These are phyloP conservation scores for Acomys russatus DNA, from an alignment of 2,797 vertebrate species.

Conservation along the genomic window DNA sequence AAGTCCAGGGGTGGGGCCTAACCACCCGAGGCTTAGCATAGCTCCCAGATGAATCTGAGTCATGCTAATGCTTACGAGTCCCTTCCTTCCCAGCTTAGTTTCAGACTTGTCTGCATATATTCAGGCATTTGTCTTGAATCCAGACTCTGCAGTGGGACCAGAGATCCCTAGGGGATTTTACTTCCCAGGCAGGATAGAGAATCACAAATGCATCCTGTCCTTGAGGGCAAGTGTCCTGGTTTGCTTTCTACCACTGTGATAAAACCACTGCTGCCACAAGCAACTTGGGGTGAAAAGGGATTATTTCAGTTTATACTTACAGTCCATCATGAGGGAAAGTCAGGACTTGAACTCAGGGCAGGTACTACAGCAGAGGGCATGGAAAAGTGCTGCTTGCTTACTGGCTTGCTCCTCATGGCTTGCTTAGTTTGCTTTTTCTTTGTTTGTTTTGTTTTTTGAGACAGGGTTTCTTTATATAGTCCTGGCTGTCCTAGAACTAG, in stretches of 20 bases:
- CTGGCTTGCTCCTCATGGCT: not conserved
- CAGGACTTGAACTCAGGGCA: too few species aligned
- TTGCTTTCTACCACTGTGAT: not conserved
- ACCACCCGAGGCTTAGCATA: not conserved
- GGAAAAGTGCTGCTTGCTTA: not conserved
- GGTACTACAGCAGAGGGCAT: not conserved
- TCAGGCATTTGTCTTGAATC: not conserved
- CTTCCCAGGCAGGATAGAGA: not conserved
- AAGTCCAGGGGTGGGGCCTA: not conserved
- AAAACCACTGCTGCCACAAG: not conserved
- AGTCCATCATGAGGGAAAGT: not conserved
- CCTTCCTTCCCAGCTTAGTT: not conserved
- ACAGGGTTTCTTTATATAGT: not conserved
- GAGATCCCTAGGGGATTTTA: not conserved
- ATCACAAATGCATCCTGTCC: not conserved
- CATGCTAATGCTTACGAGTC: not conserved
- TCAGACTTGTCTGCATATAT: not conserved
- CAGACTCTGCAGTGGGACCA: not conserved
- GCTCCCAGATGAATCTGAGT: not conserved
- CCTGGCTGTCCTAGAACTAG: not conserved
- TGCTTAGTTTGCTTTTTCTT: not conserved
- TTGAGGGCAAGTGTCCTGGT: not conserved
- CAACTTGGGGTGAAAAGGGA: not conserved
- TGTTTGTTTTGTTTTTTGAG: not conserved
- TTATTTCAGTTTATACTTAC: not conserved